phyloP scores from a whole-genome alignment of 2,888 invertebrate genomes.

The Trachelus troglodyta region DNA sequence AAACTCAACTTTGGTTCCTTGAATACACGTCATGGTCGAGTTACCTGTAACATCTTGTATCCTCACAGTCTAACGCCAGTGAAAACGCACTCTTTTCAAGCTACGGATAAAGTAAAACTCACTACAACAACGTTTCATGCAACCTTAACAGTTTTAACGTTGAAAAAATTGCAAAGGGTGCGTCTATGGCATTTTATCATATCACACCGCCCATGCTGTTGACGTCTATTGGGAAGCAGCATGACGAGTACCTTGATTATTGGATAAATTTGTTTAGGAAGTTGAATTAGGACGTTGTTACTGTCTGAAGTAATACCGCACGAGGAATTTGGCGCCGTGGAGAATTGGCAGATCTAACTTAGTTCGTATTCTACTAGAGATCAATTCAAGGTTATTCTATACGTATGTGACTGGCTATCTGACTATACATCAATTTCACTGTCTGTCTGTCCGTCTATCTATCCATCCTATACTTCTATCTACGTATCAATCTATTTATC shows the following conservation, averaged over 20 bases:
- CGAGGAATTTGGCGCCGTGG: slow-evolving; percentile 23
- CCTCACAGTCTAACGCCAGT: background rate
- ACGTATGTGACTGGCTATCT: background rate
- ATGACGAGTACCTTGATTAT: slow-evolving; percentile 33
- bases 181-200: background rate
- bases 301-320: slow-evolving; percentile 12
- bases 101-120: too few species aligned
- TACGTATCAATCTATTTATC: background rate
- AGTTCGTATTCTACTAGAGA: background rate
- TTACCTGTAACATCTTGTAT: background rate
- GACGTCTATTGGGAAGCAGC: slow-evolving; percentile 32
- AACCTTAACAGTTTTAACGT: too few species aligned
- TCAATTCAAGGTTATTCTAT: background rate
- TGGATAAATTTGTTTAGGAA: slow-evolving; percentile 1
- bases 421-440: background rate
- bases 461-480: background rate
- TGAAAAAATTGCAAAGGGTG: background rate
- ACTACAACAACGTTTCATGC: too few species aligned
- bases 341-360: slow-evolving; percentile 11
- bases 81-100: background rate
- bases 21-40: background rate
- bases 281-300: slow-evolving; percentile 5
- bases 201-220: slow-evolving; percentile 23
- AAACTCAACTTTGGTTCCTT: background rate
- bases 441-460: background rate